Conservation (phyloP, 2,113 vertebrate genomes). For the Dipodomys stephensi region DNA sequence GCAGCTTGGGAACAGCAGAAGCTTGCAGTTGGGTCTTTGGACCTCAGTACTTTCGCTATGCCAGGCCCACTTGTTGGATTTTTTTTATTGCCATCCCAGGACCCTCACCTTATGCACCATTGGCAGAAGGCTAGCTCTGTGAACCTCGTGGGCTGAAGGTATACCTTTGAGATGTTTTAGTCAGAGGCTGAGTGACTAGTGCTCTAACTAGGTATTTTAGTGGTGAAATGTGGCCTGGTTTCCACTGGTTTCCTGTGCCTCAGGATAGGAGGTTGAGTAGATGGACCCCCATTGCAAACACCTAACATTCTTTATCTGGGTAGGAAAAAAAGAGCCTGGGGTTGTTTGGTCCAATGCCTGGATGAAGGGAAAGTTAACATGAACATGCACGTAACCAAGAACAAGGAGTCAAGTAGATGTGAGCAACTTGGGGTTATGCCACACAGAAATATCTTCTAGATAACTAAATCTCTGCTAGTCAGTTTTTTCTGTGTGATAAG, state of each 20-base stretch:
- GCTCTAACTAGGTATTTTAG: background rate
- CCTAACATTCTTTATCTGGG: background rate
- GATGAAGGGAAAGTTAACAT: background rate
- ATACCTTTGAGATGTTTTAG: slow-evolving; percentile 12
- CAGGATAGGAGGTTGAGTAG: background rate
- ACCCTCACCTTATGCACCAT: background rate
- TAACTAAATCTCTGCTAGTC: background rate
- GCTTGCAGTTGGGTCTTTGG: background rate
- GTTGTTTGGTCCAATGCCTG: background rate
- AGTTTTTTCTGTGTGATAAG: background rate
- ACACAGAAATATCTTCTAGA: background rate
- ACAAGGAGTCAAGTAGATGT: background rate
- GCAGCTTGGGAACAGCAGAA: background rate
- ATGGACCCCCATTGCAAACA: background rate
- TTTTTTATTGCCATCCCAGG: background rate
- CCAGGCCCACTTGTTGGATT: background rate
- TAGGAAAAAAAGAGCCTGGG: background rate
- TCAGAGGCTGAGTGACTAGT: background rate
- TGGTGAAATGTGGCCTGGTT: background rate
- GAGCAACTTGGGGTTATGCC: background rate
- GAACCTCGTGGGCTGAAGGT: background rate
- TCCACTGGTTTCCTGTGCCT: background rate
- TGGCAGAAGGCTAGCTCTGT: background rate
- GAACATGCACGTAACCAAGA: background rate
- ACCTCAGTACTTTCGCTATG: background rate